These are phyloP conservation scores for Teleopsis dalmanni DNA, from an alignment of 1,140 invertebrate genomes.

Conservation along the genomic window DNA sequence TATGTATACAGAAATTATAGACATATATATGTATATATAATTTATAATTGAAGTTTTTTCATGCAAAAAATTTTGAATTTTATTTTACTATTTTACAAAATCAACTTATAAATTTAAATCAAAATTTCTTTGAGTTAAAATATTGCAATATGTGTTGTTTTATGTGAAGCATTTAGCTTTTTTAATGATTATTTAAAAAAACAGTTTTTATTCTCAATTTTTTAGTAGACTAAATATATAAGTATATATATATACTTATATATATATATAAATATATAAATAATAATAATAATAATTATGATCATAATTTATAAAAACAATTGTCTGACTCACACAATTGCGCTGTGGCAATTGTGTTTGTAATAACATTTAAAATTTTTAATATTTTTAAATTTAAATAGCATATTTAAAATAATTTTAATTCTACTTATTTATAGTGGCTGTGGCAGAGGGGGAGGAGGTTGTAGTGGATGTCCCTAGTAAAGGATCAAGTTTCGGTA, in stretches of 20 bases:
- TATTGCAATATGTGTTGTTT: too few relatives aligned
- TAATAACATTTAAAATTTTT: slow-evolving; percentile 4
- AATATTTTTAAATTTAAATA: slow-evolving; percentile 4
- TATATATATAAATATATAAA: not conserved
- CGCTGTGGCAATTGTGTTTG: slow-evolving; percentile 1
- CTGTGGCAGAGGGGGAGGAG: slow-evolving; percentile 6
- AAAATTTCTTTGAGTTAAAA: too few relatives aligned
- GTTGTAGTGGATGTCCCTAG: slow-evolving; percentile 5
- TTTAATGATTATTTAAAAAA: slow-evolving; percentile 6
- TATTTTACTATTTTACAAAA: too few relatives aligned
- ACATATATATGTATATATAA: too few relatives aligned
- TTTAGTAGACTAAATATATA: slow-evolving; percentile 5
- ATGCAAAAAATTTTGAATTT: too few relatives aligned
- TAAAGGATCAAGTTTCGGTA: too few relatives aligned
- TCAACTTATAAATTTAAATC: too few relatives aligned
- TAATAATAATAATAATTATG: slow-evolving; percentile 9
- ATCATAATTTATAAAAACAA: slow-evolving; percentile 9
- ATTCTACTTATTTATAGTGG: slow-evolving; percentile 37
- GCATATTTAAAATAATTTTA: slow-evolving; percentile 12
- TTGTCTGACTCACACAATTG: slow-evolving; percentile 4
- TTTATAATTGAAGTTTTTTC: too few relatives aligned
- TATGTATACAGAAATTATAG: too few relatives aligned
- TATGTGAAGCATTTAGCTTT: not conserved
- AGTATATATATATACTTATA: too few relatives aligned
- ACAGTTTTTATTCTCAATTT: slow-evolving; percentile 2